Base-by-base conservation (phyloP, 2,113 vertebrate species). In the Aegithalos caudatus region DNA sequence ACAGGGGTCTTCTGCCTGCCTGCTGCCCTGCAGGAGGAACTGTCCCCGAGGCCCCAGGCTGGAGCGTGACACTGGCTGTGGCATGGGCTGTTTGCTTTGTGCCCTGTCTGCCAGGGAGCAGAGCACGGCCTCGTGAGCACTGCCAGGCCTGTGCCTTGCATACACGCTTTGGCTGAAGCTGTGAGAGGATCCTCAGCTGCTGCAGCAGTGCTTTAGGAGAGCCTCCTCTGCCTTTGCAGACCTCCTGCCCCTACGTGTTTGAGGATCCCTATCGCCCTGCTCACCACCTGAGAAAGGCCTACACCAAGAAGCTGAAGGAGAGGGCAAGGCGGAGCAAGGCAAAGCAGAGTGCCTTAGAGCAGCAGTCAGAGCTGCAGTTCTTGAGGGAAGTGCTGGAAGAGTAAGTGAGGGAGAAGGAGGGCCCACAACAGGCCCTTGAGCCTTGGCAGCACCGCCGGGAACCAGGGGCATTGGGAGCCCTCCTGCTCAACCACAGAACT, bases 361-460 rank as follows among this genome's bases (percentile, higher is more conserved):
- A 4, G 40, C 22, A 14, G 35, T 31, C 8, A 12, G 67, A 54
- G 35, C 4, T 47, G 3, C 7, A 7, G 7, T 8, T 48, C 61
- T 23, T 4, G 5, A 14, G 8, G 15, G 81, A 11, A 48, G 27
- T 14, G 1, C 61, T 86, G 47, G 47, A 73, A 56, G 89, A 67
- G 82, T 91, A 74, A 91, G 89, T 54, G 31, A 28, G 31, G 31
- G 23, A 25, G 53, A 25, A 23, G 0, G 0, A 33, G 19, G 45
- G 19, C 27, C 15, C 22, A 7, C 11, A 17, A 2, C 6, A 33
- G 5, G 6, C 14, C 25, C 47, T 7, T 6, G 2, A 5, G 58
- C n/a, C 25, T 80, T 1, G 0, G 53, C 15, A 28, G 28, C 40
- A 14, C 18, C 0, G 2, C 27, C 37, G 6, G 21, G 7, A 33